Evolutionary conservation across 2,113 vertebrate species (phyloP).

Genomic region (Phoxinus phoxinus): DNA sequence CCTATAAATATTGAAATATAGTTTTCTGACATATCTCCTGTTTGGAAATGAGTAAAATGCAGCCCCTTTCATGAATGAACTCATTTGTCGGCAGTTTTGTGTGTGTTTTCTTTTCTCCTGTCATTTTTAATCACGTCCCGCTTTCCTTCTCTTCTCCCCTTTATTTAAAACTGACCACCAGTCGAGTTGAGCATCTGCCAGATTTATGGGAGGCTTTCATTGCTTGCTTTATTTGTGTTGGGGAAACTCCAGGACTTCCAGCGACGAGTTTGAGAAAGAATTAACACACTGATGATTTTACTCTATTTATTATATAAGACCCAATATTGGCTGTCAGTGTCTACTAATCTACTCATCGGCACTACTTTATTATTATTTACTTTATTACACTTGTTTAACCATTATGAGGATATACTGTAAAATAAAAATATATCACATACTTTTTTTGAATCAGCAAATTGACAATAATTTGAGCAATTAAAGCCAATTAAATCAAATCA

Average conservation of each 20-base stretch:
- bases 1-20: neutral
- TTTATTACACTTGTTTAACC: too few relatives aligned
- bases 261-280: slow-evolving; percentile 66
- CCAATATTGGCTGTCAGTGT: neutral
- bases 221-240: slow-evolving; percentile 70
- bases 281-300: slow-evolving; percentile 65
- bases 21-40: neutral
- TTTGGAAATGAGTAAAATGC: neutral
- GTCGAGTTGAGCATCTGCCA: slow-evolving; percentile 71
- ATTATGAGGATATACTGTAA: neutral
- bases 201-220: slow-evolving; percentile 68
- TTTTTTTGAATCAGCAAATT: neutral
- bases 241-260: slow-evolving; percentile 70
- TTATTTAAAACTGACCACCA: slow-evolving; percentile 70
- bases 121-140: slow-evolving; percentile 52
- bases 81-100: slow-evolving; percentile 60
- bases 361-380: neutral
- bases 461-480: neutral
- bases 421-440: neutral
- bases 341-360: neutral
- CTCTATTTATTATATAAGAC: slow-evolving; percentile 34
- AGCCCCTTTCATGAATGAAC: slow-evolving; percentile 58
- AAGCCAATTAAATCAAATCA: neutral
- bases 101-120: slow-evolving; percentile 67
- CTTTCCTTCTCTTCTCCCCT: slow-evolving; percentile 37